phyloP scores from a whole-genome alignment of 2,888 invertebrate species.

The Spodoptera littoralis region DNA sequence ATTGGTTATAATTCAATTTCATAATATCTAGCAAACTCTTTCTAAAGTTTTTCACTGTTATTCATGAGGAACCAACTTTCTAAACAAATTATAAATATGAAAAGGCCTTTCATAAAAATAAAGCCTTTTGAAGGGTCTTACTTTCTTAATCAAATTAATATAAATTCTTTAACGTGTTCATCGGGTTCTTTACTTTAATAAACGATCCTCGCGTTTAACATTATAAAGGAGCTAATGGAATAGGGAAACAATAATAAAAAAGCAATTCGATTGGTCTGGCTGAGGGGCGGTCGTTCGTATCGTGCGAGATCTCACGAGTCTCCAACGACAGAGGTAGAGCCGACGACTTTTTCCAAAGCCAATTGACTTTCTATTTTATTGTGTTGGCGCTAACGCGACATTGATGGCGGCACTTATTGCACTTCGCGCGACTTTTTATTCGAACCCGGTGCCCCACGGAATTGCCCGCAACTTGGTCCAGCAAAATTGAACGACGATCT shows the following conservation, averaged over 20 bases:
- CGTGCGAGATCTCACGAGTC: constrained; percentile 54
- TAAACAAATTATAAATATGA: constrained; percentile 33
- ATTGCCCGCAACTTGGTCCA: constrained; percentile 66
- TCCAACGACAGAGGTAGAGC: constrained; percentile 49
- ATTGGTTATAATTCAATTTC: constrained; percentile 9
- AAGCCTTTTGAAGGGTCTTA: constrained; percentile 25
- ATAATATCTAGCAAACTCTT: constrained; percentile 12
- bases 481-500: constrained; percentile 71
- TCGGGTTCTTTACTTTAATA: constrained; percentile 19
- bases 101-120: constrained; percentile 37
- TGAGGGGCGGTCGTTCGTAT: constrained; percentile 30
- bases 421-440: constrained; percentile 78
- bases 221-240: constrained; percentile 43
- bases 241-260: constrained; percentile 53
- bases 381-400: constrained; percentile 84
- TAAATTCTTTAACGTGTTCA: constrained; percentile 32
- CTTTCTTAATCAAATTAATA: constrained; percentile 36
- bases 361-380: constrained; percentile 86
- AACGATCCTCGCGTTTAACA: constrained; percentile 20
- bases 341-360: constrained; percentile 70
- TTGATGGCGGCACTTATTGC: constrained; percentile 87
- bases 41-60: constrained; percentile 27
- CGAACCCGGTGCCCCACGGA: constrained; percentile 64
- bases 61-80: constrained; percentile 57
- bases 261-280: constrained; percentile 45